Evolutionary conservation across 2,113 vertebrate species (phyloP), one percentile per base, ranked within the genome.

Genomic region (Oncorhynchus clarkii): DNA sequence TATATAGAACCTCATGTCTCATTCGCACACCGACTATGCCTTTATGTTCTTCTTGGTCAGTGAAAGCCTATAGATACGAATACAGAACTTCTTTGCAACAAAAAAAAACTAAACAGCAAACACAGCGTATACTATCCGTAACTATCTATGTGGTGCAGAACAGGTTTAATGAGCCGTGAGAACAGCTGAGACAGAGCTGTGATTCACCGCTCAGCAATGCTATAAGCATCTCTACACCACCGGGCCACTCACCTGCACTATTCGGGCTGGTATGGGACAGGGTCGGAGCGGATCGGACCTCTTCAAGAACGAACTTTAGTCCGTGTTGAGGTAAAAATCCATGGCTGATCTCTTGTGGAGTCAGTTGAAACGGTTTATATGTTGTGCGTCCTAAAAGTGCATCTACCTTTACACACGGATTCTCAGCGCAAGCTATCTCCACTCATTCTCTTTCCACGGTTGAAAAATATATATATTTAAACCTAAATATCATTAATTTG

Each of bases 141-240:
- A 76, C 85, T 70, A 62, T 18, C 80, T 85, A 81, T 84, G 86
- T 85, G 81, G 14, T 18, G 51, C 5, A 54, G 51, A 54, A 54
- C 51, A 18, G 51, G 51, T 54, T 54, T 54, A 16, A 54, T 7
- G 74, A 73, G 78, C 24, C 70, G 71, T 65, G 82, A 54, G 51
- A 54, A 54, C 51, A 84, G 34, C 66, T 69, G 11, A 69, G 75
- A 18, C 4, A 8, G 34, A 70, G 70, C 76, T 0, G 78, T 84
- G 88, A 90, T 86, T 92, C 78, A 87, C 62, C 69, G 14, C 45
- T 48, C 59, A 84, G 75, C 74, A 85, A 87, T 67, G 76, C 34
- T 22, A 18, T 70, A 74, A 69, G 22, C 59, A 18, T 1, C 54
- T 69, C 12, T 27, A 31, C 34, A 12, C 14, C 12, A 65, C 6